A percentile compares a stretch with the other conserved stretches of the same genome.
Evolutionary conservation across 2,888 invertebrate genomes (phyloP).

Genomic region (Tenthredo notha): DNA sequence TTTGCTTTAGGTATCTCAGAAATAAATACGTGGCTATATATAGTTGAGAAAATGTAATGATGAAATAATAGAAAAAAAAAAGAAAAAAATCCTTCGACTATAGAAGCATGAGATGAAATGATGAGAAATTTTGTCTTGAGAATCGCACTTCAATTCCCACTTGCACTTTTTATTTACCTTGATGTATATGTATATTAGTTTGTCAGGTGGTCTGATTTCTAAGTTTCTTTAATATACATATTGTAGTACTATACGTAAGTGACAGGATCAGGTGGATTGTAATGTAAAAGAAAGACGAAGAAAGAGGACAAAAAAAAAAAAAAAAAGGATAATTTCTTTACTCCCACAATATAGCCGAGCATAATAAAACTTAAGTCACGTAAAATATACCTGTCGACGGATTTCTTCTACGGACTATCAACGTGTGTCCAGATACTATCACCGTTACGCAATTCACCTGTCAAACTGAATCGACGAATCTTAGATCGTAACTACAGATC

Average conservation of each 20-base stretch:
- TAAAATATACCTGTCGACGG: constrained; percentile 26
- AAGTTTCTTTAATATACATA: background rate
- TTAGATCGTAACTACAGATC: background rate
- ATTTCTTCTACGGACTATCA: background rate
- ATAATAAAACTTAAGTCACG: constrained; percentile 20
- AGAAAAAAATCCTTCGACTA: background rate
- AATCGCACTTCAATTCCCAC: constrained; percentile 15
- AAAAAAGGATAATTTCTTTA: background rate
- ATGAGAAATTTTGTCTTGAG: constrained; percentile 7
- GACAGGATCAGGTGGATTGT: background rate
- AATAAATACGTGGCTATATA: background rate
- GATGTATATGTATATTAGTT: background rate
- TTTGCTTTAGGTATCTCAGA: background rate
- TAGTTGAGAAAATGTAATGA: background rate
- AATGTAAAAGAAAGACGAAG: background rate
- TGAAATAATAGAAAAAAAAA: too few species aligned
- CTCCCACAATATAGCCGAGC: background rate
- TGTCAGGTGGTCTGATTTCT: constrained; percentile 24
- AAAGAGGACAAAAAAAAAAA: too few species aligned
- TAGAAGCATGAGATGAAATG: background rate
- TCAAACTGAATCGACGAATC: background rate
- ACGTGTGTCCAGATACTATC: background rate
- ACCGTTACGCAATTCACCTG: constrained; percentile 11
- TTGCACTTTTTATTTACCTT: background rate
- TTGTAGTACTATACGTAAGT: background rate